phyloP scores from a whole-genome alignment of 2,888 invertebrate species.

The Microplitis deprimator region DNA sequence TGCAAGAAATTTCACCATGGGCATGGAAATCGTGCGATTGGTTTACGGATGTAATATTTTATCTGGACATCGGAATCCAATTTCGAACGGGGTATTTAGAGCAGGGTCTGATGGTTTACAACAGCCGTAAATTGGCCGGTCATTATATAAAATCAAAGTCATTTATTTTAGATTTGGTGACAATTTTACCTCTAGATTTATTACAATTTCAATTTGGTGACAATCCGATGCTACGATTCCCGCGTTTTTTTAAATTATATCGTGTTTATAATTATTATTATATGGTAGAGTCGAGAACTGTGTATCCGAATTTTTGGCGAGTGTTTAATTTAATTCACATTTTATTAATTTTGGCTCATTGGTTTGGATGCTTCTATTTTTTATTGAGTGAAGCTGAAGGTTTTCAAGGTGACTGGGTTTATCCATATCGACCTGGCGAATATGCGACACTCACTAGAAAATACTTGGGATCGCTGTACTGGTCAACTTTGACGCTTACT shows the following conservation, averaged over 20 bases:
- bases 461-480: slow-evolving; percentile 94
- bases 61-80: slow-evolving; percentile 91
- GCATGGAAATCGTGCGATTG: slow-evolving; percentile 89
- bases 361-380: slow-evolving; percentile 99
- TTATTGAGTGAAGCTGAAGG: slow-evolving; percentile 92
- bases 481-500: slow-evolving; percentile 96
- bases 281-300: slow-evolving; percentile 95
- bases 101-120: slow-evolving; percentile 95
- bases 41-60: slow-evolving; percentile 88
- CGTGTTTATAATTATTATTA: slow-evolving; percentile 94
- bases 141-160: slow-evolving; percentile 89
- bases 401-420: slow-evolving; percentile 92
- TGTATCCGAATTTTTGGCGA: slow-evolving; percentile 96
- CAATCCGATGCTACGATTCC: slow-evolving; percentile 90
- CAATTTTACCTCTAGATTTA: slow-evolving; percentile 89
- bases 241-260: slow-evolving; percentile 92
- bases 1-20: slow-evolving; percentile 81
- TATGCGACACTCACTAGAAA: slow-evolving; percentile 92
- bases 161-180: slow-evolving; percentile 87
- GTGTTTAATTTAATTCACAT: slow-evolving; percentile 96
- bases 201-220: slow-evolving; percentile 86
- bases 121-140: slow-evolving; percentile 89
- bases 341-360: slow-evolving; percentile 93
- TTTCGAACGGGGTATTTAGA: slow-evolving; percentile 95
- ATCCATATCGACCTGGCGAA: slow-evolving; percentile 89